Evolutionary conservation across 1,140 invertebrate genomes (phyloP).

Genomic region (Drosophila nasuta): DNA sequence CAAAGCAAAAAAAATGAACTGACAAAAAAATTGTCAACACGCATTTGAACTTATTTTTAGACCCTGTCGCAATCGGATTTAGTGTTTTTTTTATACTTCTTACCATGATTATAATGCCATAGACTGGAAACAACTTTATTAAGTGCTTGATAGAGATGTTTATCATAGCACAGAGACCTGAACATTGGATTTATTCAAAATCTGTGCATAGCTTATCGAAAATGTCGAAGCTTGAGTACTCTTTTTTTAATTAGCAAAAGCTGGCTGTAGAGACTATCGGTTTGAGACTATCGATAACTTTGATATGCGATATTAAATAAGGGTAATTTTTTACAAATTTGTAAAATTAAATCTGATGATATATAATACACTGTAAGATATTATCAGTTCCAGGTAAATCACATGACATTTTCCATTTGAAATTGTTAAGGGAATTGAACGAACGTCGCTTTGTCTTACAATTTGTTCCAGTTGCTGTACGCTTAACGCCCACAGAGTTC

Average conservation of each 20-base stretch:
- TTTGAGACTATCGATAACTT: background rate
- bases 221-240: background rate
- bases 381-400: too few species aligned
- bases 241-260: background rate
- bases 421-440: background rate
- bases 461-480: background rate
- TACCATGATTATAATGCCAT: constrained; percentile 40
- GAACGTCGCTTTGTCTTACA: background rate
- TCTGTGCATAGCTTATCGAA: background rate
- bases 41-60: constrained; percentile 81
- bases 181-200: constrained; percentile 18
- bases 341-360: too few species aligned
- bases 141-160: constrained; percentile 50
- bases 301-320: too few species aligned
- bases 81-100: constrained; percentile 33
- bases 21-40: constrained; percentile 72
- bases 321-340: too few species aligned
- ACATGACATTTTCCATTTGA: background rate
- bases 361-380: too few species aligned
- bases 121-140: constrained; percentile 72
- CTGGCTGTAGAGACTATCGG: background rate
- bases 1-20: constrained; percentile 44
- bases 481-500: constrained; percentile 7
- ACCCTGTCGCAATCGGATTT: constrained; percentile 74
- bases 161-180: constrained; percentile 50